These are phyloP conservation scores for Ophion obscuratus DNA, from an alignment of 2,888 invertebrate genomes.

Conservation along the genomic window DNA sequence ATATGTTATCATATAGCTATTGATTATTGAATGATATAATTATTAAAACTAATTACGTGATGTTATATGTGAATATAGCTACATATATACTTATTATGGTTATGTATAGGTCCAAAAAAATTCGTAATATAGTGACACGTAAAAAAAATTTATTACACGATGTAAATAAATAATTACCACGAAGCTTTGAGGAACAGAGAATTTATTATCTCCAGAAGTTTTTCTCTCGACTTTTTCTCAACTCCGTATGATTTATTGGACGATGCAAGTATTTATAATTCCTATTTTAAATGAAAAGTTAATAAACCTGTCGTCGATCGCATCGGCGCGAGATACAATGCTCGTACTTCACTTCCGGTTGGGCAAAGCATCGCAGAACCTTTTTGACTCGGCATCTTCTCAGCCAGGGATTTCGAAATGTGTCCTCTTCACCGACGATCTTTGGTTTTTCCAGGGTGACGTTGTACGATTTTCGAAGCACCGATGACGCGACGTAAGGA, in stretches of 20 bases:
- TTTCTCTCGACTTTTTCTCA: not conserved
- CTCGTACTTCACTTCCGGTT: slow-evolving; percentile 45
- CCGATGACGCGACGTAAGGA: slow-evolving; percentile 63
- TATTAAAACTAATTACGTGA: not conserved
- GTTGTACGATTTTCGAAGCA: slow-evolving; percentile 57
- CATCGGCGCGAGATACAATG: slow-evolving; percentile 35
- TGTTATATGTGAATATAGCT: too few species aligned
- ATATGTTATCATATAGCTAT: too few species aligned
- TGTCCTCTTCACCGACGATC: slow-evolving; percentile 8
- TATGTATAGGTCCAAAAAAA: not conserved
- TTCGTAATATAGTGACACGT: not conserved
- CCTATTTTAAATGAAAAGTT: not conserved
- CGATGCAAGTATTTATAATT: not conserved
- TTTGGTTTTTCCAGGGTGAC: slow-evolving; percentile 59
- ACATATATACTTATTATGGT: too few species aligned
- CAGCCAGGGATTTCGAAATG: slow-evolving; percentile 14
- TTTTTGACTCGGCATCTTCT: slow-evolving; percentile 39
- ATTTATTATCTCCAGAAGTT: not conserved
- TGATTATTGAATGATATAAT: too few species aligned
- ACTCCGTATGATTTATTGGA: not conserved
- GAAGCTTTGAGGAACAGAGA: not conserved
- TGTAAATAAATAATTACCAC: not conserved
- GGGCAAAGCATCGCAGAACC: slow-evolving; percentile 56
- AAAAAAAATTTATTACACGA: not conserved
- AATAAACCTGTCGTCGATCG: not conserved